Evolutionary conservation across 2,113 vertebrate species (phyloP), one percentile per base, ranked within the genome.

Genomic region (Bufo gargarizans): DNA sequence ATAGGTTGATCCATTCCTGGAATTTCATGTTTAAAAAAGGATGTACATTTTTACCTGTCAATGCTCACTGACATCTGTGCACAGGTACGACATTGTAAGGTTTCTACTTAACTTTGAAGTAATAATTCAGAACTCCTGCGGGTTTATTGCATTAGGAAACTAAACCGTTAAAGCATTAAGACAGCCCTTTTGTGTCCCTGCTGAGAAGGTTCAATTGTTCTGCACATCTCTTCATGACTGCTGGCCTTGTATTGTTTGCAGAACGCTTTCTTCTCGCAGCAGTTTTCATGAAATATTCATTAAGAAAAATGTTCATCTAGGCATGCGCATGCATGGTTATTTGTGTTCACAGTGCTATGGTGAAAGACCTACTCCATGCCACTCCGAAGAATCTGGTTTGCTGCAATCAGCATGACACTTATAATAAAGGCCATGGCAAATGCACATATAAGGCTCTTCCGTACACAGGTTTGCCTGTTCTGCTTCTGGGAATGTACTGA

Each of bases 401-500:
- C 98, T 0, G 98, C 98, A 11, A 99, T 99, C 94, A 99, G 93
- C 98, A 99, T 99, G 93, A 99, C 98, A 53, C 98, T 99, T 91
- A 99, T 99, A 93, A 99, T 99, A 94, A 99, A 99, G 90, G 98
- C 98, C 98, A 99, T 99, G 92, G 98, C 98, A n/a, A 99, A 99
- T 47, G 98, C 98, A 91, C 98, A 99, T 93, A 99, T 99, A 92
- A 99, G 96, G 93, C 98, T 99, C 95, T 99, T 99, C 91, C 98
- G 96, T 87, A 99, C 98, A 0, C 98, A 99, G 43, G 98, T 99
- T 96, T 99, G 98, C 3, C 98, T 94, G 94, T 99, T 99, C 94
- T 99, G 97, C 93, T 99, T 99, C 90, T 97, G 97, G 17, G 98
- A 97, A 77, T 99, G 98, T 91, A 99, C 98, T 99, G 93, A 19